Evolutionary conservation across 2,797 vertebrate genomes (phyloP), one percentile per base, ranked within the genome.

Genomic region (Apodemus agrarius): DNA sequence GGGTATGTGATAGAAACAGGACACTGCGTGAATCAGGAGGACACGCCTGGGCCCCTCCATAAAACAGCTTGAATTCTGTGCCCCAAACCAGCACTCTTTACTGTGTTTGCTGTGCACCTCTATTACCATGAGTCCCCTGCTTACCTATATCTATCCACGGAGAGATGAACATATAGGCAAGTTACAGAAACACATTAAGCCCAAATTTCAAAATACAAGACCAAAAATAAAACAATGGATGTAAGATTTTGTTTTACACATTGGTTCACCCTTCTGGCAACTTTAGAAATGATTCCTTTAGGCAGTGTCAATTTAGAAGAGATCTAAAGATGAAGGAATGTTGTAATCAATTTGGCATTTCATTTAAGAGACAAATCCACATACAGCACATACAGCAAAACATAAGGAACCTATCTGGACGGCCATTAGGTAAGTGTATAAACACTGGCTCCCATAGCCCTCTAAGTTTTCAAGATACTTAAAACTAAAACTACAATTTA

Each of bases 401-500:
- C 78, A 43, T 80, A 78, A 74, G 40, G 84, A 26, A 34, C 72
- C 12, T 49, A 22, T 65, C 34, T 85, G 29, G 14, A 6, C 69
- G 90, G 16, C 67, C 29, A 81, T 54, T 78, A 94, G 16, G 29
- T 61, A 2, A 52, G 24, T 87, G 17, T 34, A 84, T 7, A 13
- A 89, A 85, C 19, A 52, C 79, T 69, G 65, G 6, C 67, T 49
- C 76, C 43, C 61, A n/a, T 57, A 61, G 75, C 69, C 84, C 22
- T 93, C 22, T 16, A 63, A 22, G 29, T 22, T 85, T 29, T 95
- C 90, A n/a, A 79, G n/a, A 96, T 90, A 75, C 75, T 76, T 97
- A 79, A 24, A 94, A 93, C 63, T 43, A 92, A 93, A 89, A 94
- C 76, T 40, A 29, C 17, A 95, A 34, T 54, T 90, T 82, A 83